phyloP scores from a whole-genome alignment of 2,888 invertebrate genomes.

The Nomada lathburiana region DNA sequence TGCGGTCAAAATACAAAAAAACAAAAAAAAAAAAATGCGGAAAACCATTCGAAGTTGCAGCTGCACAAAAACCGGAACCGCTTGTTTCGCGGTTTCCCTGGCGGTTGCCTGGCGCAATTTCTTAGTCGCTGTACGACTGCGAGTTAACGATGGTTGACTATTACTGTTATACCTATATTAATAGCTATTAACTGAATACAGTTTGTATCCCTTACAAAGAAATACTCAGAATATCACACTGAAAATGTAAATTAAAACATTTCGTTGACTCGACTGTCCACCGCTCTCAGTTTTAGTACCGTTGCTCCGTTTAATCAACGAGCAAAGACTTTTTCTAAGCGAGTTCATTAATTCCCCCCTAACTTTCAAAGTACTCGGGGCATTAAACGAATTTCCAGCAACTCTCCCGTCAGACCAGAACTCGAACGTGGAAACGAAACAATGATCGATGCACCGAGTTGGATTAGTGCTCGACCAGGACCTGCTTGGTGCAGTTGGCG shows the following conservation, averaged over 20 bases:
- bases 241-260: too few species aligned
- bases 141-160: not conserved
- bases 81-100: constrained; percentile 42
- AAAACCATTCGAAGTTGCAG: constrained; percentile 22
- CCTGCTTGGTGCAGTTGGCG: not conserved
- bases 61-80: constrained; percentile 41
- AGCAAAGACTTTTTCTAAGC: too few species aligned
- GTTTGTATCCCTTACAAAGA: too few species aligned
- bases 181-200: too few species aligned
- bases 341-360: too few species aligned
- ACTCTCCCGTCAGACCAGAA: too few species aligned
- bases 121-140: not conserved
- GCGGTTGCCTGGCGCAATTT: not conserved
- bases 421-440: not conserved
- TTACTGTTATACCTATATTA: too few species aligned
- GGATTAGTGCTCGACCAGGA: constrained; percentile 8
- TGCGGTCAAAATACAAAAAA: constrained; percentile 44
- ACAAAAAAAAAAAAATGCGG: constrained; percentile 31
- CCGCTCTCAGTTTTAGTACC: too few species aligned
- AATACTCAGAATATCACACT: too few species aligned
- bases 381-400: not conserved
- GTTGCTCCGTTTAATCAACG: too few species aligned
- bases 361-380: too few species aligned
- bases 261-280: too few species aligned
- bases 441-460: constrained; percentile 26